phyloP scores from a whole-genome alignment of 2,888 invertebrate genomes.

The Tholera decimalis region DNA sequence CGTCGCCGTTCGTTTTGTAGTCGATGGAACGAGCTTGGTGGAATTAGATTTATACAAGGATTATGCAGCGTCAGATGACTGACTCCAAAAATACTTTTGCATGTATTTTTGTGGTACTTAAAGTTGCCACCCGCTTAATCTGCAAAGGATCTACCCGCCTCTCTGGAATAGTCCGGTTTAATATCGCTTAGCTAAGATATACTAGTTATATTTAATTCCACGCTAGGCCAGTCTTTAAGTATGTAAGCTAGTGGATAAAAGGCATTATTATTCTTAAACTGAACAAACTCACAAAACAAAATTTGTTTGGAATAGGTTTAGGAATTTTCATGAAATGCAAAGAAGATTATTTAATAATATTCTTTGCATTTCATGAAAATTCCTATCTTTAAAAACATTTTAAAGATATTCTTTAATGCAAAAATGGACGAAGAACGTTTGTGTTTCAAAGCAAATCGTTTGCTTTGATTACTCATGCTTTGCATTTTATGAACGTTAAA shows the following conservation, averaged over 20 bases:
- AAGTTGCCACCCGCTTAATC: background rate
- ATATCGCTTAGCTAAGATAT: background rate
- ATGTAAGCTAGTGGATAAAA: background rate
- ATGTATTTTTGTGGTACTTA: too few species aligned
- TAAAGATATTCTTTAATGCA: background rate
- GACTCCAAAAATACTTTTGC: too few species aligned
- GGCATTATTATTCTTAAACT: background rate
- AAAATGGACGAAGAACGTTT: constrained; percentile 6
- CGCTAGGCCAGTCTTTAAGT: background rate
- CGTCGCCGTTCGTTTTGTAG: too few species aligned
- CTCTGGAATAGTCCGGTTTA: too few species aligned
- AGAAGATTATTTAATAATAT: too few species aligned
- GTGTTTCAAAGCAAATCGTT: constrained; percentile 44
- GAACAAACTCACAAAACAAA: background rate
- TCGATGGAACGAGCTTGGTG: too few species aligned
- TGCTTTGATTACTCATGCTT: constrained; percentile 39
- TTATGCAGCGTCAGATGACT: too few species aligned
- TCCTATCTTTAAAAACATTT: constrained; percentile 6
- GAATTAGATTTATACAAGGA: too few species aligned
- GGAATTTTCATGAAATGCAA: too few species aligned
- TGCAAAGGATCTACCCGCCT: too few species aligned
- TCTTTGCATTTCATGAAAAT: background rate
- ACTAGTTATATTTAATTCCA: background rate
- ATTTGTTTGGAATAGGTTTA: too few species aligned
- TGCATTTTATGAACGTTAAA: constrained; percentile 19